These are phyloP conservation scores for Drosophila pseudoobscura DNA, from an alignment of 1,140 invertebrate species.

Conservation along the genomic window DNA sequence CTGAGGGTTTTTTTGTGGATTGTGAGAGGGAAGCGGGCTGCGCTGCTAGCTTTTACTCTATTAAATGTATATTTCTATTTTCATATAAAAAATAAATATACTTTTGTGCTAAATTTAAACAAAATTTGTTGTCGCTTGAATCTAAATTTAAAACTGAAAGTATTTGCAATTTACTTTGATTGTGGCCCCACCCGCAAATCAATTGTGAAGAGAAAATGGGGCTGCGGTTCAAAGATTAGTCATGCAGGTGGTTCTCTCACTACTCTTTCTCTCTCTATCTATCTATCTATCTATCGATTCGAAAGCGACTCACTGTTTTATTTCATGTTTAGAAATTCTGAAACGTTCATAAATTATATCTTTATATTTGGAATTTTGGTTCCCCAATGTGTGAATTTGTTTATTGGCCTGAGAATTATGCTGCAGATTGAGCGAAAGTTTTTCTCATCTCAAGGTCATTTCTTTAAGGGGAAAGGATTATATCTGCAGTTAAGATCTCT, in stretches of 20 bases:
- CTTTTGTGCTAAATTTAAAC: conserved; percentile 62
- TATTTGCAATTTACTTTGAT: conserved; percentile 59
- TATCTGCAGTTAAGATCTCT: conserved; percentile 62
- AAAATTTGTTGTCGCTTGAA: conserved; percentile 38
- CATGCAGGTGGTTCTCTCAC: conserved; percentile 68
- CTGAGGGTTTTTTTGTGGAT: not conserved
- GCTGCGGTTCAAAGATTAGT: conserved; percentile 51
- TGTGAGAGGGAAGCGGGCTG: too few species aligned
- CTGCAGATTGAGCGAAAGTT: conserved; percentile 57
- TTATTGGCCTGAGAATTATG: conserved; percentile 67
- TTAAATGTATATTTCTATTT: conserved; percentile 49
- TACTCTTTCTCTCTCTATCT: not conserved
- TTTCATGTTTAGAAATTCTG: conserved; percentile 56
- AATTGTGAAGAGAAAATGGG: conserved; percentile 13
- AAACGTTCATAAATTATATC: conserved; percentile 60
- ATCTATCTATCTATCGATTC: conserved; percentile 4
- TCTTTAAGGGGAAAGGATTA: conserved; percentile 59
- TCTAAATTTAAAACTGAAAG: conserved; percentile 52
- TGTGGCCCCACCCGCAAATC: conserved; percentile 22
- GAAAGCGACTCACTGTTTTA: conserved; percentile 30
- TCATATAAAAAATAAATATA: conserved; percentile 35
- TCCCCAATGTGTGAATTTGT: conserved; percentile 68
- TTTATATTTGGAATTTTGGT: conserved; percentile 56
- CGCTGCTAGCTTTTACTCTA: conserved; percentile 20
- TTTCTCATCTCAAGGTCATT: conserved; percentile 62